Base-by-base conservation (phyloP, 2,888 invertebrate species). In the Seira musarum region DNA sequence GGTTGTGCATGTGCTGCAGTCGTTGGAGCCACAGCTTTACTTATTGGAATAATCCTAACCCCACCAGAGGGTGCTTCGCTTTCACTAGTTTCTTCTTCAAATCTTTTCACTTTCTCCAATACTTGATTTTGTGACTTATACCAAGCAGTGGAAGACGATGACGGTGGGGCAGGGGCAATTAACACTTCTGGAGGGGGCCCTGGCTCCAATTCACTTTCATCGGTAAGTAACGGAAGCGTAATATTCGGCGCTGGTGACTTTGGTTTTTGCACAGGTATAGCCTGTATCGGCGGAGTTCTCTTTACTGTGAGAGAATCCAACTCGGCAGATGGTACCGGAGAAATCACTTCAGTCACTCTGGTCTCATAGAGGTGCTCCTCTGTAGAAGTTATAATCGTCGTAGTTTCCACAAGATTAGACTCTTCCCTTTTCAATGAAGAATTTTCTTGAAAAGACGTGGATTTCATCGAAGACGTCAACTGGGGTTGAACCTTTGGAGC, bases 121-220 rank as follows among this genome's bases (percentile, higher is more conserved):
- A 85, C 84, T 24, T 82, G 80, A 46, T 78, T 83, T 69, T 73
- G 80, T 19, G 69, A 76, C 53, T 81, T 68, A 13, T 64, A 70
- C 75, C 76, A 79, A 5, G 78, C 53, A n/a, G 22, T 22, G 17
- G 72, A 75, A n/a, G n/a, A n/a, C n/a, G n/a, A n/a, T n/a, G n/a
- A n/a, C 13, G 88, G 87, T 5, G 87, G 87, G 87, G 91, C 91
- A 0, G 93, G 92, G 68, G 91, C 91, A 85, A 91, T 93, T 53
- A 92, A 92, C 65, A 93, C 92, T 89, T 93, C 92, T 46, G 93
- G 93, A 10, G 93, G 93, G n/a, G 93, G 92, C 0, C 73, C 80
- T n/a, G 80, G 82, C 21, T 73, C 25, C 5, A 82, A 24, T n/a
- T 30, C 5, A 49, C 24, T n/a, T 66, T 22, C 53, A 60, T 5